These are phyloP conservation scores for Megaustenia siamemsis DNA, from an alignment of 2,888 invertebrate species.

Conservation along the genomic window DNA sequence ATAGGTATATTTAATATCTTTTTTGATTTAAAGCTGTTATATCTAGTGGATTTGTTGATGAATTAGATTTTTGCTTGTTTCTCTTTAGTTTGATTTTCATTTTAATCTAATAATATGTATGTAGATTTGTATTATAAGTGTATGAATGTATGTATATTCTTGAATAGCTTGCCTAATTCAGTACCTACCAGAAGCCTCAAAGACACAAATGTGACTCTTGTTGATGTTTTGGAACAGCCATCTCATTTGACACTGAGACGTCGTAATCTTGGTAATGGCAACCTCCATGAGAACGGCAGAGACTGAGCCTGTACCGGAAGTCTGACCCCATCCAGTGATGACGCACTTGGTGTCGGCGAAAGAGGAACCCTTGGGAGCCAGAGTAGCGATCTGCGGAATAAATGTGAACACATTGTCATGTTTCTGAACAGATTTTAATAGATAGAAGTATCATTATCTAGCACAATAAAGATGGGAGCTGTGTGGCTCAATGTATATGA, in stretches of 20 bases:
- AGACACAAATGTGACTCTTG: conserved; percentile 42
- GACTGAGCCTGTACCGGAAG: background rate
- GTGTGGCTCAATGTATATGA: too few species aligned
- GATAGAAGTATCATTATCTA: too few species aligned
- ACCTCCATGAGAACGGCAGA: conserved; percentile 4
- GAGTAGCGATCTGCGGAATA: background rate
- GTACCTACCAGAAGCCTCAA: conserved; percentile 20
- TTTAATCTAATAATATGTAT: too few species aligned
- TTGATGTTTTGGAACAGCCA: conserved; percentile 27
- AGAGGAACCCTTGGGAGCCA: conserved; percentile 26
- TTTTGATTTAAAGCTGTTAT: too few species aligned
- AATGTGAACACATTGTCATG: too few species aligned
- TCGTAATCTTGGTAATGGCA: conserved; percentile 38
- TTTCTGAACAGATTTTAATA: too few species aligned
- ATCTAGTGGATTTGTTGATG: too few species aligned
- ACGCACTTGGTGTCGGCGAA: conserved; percentile 38
- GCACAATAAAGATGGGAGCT: too few species aligned
- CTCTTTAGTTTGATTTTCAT: too few species aligned
- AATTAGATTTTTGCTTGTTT: too few species aligned
- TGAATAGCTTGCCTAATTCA: background rate
- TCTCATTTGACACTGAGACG: background rate
- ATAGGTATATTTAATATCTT: too few species aligned
- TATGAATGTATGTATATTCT: background rate
- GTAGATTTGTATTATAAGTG: too few species aligned
- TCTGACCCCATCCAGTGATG: conserved; percentile 46